Conservation (phyloP, 2,113 vertebrate genomes). For the Actenoides lindsayi region DNA sequence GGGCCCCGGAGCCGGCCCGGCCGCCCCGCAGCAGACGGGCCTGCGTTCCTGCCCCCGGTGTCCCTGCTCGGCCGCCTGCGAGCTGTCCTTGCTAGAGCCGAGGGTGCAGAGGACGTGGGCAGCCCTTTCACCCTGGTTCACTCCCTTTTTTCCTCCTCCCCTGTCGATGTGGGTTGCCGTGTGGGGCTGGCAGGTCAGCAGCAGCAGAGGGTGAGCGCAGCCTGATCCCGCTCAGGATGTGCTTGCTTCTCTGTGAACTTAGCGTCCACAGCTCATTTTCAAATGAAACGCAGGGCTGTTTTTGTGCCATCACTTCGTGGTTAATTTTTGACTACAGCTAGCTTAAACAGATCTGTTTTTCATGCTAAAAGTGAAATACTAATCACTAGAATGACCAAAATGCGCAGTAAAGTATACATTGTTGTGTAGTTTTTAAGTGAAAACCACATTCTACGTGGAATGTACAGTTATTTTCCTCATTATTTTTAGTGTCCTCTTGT, state of each 20-base stretch:
- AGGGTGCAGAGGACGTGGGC: accelerated
- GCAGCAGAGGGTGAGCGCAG: accelerated
- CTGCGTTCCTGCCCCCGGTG: accelerated
- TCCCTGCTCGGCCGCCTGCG: accelerated
- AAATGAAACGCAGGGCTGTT: not conserved
- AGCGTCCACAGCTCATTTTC: not conserved
- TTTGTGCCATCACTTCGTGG: not conserved
- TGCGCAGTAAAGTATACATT: accelerated
- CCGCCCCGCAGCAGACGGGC: accelerated
- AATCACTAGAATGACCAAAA: not conserved
- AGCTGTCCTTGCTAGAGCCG: accelerated
- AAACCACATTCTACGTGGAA: not conserved
- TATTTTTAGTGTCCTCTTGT: constrained; percentile 49
- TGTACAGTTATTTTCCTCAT: not conserved
- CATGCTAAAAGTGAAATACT: not conserved
- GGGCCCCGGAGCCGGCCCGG: accelerated
- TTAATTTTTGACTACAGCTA: not conserved
- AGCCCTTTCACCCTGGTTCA: accelerated
- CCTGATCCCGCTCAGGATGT: accelerated
- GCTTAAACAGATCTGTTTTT: not conserved
- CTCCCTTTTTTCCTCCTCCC: too few relatives aligned
- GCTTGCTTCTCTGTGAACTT: not conserved
- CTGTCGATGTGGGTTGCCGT: not conserved
- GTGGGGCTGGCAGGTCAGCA: too few relatives aligned
- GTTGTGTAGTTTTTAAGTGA: not conserved